Conservation (phyloP, 92 coral and sea anemone genomes). For the Porites rus region DNA sequence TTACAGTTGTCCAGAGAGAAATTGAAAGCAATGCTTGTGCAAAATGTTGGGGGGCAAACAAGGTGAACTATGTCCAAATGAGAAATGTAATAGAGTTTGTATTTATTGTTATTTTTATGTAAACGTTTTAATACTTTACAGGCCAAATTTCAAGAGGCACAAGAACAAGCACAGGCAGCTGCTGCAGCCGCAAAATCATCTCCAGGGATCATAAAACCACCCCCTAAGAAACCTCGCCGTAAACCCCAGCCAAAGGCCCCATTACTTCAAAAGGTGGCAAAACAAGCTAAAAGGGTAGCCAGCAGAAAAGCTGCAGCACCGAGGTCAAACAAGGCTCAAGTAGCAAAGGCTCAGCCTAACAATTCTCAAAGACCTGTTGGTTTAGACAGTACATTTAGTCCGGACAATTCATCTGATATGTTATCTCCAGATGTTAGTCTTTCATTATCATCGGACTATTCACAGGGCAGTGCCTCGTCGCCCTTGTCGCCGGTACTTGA, state of each 20-base stretch:
- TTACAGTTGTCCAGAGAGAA: too few relatives aligned
- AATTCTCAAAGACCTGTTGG: constrained; percentile 56
- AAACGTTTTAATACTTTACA: constrained; percentile 16
- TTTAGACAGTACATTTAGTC: constrained; percentile 71
- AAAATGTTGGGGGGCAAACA: too few relatives aligned
- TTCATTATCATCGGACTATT: constrained; percentile 80
- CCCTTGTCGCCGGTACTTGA: constrained; percentile 77
- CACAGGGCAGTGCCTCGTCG: constrained; percentile 76
- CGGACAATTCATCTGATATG: constrained; percentile 74
- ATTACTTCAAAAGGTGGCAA: constrained; percentile 64
- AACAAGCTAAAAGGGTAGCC: constrained; percentile 64
- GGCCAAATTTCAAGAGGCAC: constrained; percentile 81
- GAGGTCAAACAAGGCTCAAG: constrained; percentile 70
- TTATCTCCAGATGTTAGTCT: constrained; percentile 72
- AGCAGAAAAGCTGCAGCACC: constrained; percentile 74
- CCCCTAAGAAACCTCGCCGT: constrained; percentile 87
- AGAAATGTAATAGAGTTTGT: too few relatives aligned
- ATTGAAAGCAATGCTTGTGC: too few relatives aligned
- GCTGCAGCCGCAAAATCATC: constrained; percentile 73
- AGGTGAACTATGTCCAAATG: too few relatives aligned
- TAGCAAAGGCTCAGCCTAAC: constrained; percentile 54
- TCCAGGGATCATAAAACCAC: constrained; percentile 74
- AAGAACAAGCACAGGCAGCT: constrained; percentile 75
- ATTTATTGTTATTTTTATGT: background rate
- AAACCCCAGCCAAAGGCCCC: constrained; percentile 85